Evolutionary conservation across 2,797 vertebrate species (phyloP), one percentile per base, ranked within the genome.

Genomic region (Australoheros facetus): DNA sequence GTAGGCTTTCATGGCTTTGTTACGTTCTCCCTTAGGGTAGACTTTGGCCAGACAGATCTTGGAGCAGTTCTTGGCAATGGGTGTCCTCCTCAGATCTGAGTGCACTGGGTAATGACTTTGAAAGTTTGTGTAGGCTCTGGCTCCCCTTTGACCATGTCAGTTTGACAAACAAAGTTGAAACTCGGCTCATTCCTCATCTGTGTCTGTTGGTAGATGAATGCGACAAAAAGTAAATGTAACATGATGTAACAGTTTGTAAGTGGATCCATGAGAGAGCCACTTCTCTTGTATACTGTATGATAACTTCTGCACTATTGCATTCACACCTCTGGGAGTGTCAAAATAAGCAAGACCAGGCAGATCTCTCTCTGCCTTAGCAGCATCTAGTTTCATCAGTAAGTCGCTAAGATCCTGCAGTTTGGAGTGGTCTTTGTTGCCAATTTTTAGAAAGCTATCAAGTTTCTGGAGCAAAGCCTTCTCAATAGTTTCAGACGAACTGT

Each of bases 121-220:
- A 7, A 23, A 16, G 12, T n/a, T 45, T 56, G 9, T 16, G 13
- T 0, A 0, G 51, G 1, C 3, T 17, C 74, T 37, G 34, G 51
- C 74, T 66, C 37, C 60, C 58, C 45, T 37, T 21, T 42, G 26
- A 11, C 14, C 34, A 10, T 10, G 6, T 23, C 23, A 11, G 34
- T 23, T 26, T 34, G 48, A 39, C 14, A 10, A 48, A 2, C n/a
- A 14, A 39, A n/a, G 21, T 30, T 55, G 14, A 64, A 37, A 26
- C 58, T 64, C 10, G 73, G 30, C 37, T 75, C 48, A 39, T 75
- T 75, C 17, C 21, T 64, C 9, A 39, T 39, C 17, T 62, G 26
- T 26, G 48, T 58, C 39, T 55, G 28, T 4, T 74, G 28, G 1
- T 3, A 4, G 11, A 54, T 34, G n/a, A 75, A 62, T 16, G 5